These are phyloP conservation scores for Stenodera caucasica DNA, from an alignment of 2,888 invertebrate genomes.

Conservation along the genomic window DNA sequence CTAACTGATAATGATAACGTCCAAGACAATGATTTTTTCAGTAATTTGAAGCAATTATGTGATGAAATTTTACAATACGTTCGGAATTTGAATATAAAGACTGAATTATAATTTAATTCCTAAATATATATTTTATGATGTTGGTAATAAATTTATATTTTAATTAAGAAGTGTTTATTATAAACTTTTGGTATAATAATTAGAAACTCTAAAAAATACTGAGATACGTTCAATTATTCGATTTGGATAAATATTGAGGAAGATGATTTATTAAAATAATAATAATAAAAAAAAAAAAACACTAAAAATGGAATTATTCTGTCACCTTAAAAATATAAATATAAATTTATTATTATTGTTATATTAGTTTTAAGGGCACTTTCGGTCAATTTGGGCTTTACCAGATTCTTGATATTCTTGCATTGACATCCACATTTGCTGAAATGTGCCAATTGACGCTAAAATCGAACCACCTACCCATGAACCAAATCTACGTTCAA, in stretches of 20 bases:
- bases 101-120: conserved; percentile 34
- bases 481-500: conserved; percentile 92
- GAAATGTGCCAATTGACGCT: conserved; percentile 98
- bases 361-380: conserved; percentile 70
- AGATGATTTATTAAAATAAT: too few relatives aligned
- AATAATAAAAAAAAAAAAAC: not conserved
- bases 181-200: conserved; percentile 11
- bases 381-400: conserved; percentile 94
- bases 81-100: conserved; percentile 25
- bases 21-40: conserved; percentile 22
- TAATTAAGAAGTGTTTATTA: conserved; percentile 18
- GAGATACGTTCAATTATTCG: conserved; percentile 14
- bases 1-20: conserved; percentile 31
- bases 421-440: conserved; percentile 99
- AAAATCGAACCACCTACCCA: conserved; percentile 99
- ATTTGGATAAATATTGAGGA: not conserved
- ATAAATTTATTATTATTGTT: not conserved
- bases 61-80: conserved; percentile 29
- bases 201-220: conserved; percentile 25
- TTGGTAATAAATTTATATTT: conserved; percentile 9
- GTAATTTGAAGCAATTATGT: conserved; percentile 30
- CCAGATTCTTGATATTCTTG: conserved; percentile 99
- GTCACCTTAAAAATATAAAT: conserved; percentile 13
- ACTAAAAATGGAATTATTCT: not conserved
- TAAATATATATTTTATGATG: conserved; percentile 15